phyloP scores from a whole-genome alignment of 2,888 invertebrate species.

The Fragum fragum region DNA sequence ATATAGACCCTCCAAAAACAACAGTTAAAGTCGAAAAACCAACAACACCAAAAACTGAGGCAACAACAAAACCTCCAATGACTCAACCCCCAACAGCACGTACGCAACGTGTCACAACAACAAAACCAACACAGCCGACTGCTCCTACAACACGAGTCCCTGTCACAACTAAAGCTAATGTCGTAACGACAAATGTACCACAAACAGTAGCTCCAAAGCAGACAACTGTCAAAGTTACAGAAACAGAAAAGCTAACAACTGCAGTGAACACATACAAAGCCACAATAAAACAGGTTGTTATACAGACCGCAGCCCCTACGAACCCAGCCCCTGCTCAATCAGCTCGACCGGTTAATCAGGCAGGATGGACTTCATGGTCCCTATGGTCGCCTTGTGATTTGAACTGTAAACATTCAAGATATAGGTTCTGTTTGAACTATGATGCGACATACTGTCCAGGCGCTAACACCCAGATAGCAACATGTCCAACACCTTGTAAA shows the following conservation, averaged over 20 bases:
- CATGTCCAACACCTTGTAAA: slow-evolving; percentile 65
- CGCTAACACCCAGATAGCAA: slow-evolving; percentile 35
- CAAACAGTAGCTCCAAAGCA: not conserved
- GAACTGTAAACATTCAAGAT: slow-evolving; percentile 63
- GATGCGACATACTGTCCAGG: slow-evolving; percentile 65
- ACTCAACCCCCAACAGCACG: slow-evolving; percentile 3
- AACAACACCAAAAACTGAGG: slow-evolving; percentile 25
- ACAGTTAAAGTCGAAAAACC: slow-evolving; percentile 25
- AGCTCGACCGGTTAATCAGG: slow-evolving; percentile 28
- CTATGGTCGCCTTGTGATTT: slow-evolving; percentile 70
- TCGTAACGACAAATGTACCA: not conserved
- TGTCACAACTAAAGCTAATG: not conserved
- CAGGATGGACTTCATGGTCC: slow-evolving; percentile 71
- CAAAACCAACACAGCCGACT: slow-evolving; percentile 26
- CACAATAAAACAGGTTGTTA: not conserved
- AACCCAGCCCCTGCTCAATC: not conserved
- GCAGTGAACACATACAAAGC: not conserved
- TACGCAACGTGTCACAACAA: slow-evolving; percentile 28
- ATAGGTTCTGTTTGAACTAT: slow-evolving; percentile 69
- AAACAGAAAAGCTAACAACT: not conserved
- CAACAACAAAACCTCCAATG: not conserved
- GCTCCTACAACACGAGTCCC: slow-evolving; percentile 20
- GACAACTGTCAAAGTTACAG: not conserved
- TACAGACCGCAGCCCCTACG: slow-evolving; percentile 20
- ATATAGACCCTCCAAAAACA: slow-evolving; percentile 17